Percentiles rank a stretch among this genome's conserved stretches.
Conservation (phyloP, 2,113 vertebrate species). For the Scatophagus argus region DNA sequence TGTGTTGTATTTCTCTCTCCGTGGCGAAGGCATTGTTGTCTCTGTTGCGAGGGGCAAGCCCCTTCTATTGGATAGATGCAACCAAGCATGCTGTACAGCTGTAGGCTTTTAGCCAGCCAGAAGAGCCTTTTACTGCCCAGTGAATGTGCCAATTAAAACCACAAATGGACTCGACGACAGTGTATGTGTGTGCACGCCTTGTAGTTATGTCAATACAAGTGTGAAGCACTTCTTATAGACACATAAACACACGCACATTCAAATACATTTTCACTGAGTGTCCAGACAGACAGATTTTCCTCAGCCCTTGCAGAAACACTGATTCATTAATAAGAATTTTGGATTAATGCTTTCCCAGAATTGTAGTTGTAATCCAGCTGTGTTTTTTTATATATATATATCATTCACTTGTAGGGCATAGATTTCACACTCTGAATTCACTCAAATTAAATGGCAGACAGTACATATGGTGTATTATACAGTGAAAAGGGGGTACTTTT, state of each 20-base stretch:
- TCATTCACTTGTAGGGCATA: too few relatives aligned
- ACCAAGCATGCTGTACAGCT: slow-evolving; percentile 57
- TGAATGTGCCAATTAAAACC: slow-evolving; percentile 63
- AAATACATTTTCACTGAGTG: not conserved
- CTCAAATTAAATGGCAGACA: too few relatives aligned
- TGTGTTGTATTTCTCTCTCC: slow-evolving; percentile 46
- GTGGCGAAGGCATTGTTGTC: slow-evolving; percentile 48
- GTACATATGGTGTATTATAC: not conserved
- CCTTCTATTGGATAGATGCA: slow-evolving; percentile 54
- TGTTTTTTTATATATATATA: not conserved
- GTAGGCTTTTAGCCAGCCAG: slow-evolving; percentile 59
- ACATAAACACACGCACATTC: not conserved
- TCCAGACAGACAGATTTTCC: not conserved
- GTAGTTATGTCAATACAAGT: not conserved
- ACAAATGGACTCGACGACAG: slow-evolving; percentile 46
- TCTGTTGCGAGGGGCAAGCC: slow-evolving; percentile 21
- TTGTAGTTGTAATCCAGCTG: not conserved
- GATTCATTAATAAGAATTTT: not conserved
- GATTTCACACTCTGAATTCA: not conserved
- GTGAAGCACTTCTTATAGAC: slow-evolving; percentile 1
- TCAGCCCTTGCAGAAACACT: not conserved
- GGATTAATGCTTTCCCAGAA: not conserved
- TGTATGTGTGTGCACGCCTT: not conserved
- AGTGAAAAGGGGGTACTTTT: not conserved
- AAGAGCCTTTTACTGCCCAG: slow-evolving; percentile 52